phyloP scores from a whole-genome alignment of 1,140 invertebrate genomes.

The Euura lappo region DNA sequence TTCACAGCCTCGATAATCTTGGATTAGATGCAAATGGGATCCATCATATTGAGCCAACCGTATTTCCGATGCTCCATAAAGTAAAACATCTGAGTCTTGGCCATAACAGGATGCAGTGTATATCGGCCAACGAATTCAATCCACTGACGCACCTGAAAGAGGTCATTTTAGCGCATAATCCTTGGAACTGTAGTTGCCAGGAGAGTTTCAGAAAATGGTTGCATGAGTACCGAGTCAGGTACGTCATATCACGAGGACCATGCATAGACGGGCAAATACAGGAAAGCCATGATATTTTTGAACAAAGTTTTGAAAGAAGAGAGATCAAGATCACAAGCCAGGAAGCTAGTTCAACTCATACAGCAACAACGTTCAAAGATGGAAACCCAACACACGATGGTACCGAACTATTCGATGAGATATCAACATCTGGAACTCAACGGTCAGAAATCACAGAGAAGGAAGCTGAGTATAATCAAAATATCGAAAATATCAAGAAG shows the following conservation, averaged over 20 bases:
- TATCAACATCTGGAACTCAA: background rate
- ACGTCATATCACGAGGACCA: conserved; percentile 30
- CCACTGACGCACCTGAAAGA: conserved; percentile 28
- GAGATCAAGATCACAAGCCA: background rate
- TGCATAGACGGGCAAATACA: background rate
- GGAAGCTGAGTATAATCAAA: background rate
- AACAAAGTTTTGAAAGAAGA: background rate
- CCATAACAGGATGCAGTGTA: conserved; percentile 34
- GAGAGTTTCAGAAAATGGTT: conserved; percentile 28
- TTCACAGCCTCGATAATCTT: conserved; percentile 35
- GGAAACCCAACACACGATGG: too few species aligned
- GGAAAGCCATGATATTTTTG: background rate
- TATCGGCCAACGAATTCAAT: conserved; percentile 26
- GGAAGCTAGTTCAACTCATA: background rate
- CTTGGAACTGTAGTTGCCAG: conserved; percentile 39
- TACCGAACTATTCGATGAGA: too few species aligned
- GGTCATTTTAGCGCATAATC: conserved; percentile 34
- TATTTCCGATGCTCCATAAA: conserved; percentile 25
- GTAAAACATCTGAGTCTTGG: conserved; percentile 33
- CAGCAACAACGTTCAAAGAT: background rate
- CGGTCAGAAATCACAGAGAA: background rate
- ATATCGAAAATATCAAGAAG: background rate
- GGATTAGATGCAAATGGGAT: conserved; percentile 33
- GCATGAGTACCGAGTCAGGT: conserved; percentile 29
- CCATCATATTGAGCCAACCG: conserved; percentile 30